These are phyloP conservation scores for Ceratina australensis DNA, from an alignment of 1,140 invertebrate genomes.

Conservation along the genomic window DNA sequence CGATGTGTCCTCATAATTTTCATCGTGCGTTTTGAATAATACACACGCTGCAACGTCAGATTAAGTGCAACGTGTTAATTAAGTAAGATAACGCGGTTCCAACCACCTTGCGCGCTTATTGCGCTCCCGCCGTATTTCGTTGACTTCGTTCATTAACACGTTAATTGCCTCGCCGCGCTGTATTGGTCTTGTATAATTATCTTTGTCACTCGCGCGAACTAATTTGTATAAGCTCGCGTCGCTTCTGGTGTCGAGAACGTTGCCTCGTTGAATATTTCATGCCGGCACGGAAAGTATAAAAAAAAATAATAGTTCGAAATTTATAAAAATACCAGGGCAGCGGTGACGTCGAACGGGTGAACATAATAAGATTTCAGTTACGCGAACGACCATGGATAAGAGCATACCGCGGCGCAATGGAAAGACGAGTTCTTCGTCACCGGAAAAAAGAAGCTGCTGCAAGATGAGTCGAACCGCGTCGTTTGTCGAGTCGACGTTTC, in stretches of 20 bases:
- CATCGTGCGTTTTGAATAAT: background rate
- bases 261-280: too few species aligned
- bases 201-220: too few species aligned
- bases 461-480: background rate
- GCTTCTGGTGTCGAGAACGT: too few species aligned
- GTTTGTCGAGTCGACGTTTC: background rate
- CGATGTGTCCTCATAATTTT: conserved; percentile 20
- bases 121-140: background rate
- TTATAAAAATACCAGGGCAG: too few species aligned
- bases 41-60: background rate
- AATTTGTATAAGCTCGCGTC: too few species aligned
- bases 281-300: too few species aligned
- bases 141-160: conserved; percentile 7
- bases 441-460: background rate
- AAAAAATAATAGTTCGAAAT: too few species aligned
- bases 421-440: background rate
- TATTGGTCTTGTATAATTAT: too few species aligned
- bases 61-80: conserved; percentile 4
- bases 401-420: too few species aligned
- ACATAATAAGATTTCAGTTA: background rate
- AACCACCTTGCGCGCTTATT: background rate
- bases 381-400: background rate
- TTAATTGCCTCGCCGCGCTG: too few species aligned
- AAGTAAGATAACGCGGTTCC: background rate
- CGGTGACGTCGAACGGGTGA: too few species aligned